phyloP scores from a whole-genome alignment of 1,140 invertebrate genomes.

The Drosophila albomicans region DNA sequence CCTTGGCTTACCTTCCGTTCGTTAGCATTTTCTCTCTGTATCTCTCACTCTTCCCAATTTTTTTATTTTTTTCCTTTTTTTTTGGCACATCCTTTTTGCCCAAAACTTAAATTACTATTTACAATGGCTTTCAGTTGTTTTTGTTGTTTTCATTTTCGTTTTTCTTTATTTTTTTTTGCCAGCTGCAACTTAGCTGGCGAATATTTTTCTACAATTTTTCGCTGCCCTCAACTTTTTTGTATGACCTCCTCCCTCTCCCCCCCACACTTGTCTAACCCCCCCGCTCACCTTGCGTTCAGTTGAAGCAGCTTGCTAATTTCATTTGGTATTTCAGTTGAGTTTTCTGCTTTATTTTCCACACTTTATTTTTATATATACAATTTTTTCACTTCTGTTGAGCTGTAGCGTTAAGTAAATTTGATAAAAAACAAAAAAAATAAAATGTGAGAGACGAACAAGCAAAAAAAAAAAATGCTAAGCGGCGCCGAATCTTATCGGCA shows the following conservation, averaged over 20 bases:
- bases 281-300: not conserved
- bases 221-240: constrained; percentile 62
- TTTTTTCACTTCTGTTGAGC: constrained; percentile 5
- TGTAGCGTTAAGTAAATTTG: constrained; percentile 50
- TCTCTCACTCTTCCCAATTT: constrained; percentile 1
- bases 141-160: constrained; percentile 39
- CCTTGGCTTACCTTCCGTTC: constrained; percentile 76
- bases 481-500: constrained; percentile 45
- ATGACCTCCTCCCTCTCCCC: not conserved
- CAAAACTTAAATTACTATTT: constrained; percentile 82
- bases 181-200: constrained; percentile 32
- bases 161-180: constrained; percentile 5
- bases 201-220: constrained; percentile 69
- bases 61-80: constrained; percentile 36
- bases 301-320: constrained; percentile 61
- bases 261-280: too few species aligned
- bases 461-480: constrained; percentile 40
- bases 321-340: constrained; percentile 59
- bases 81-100: constrained; percentile 58
- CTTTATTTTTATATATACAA: not conserved
- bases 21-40: constrained; percentile 44
- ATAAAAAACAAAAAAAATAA: constrained; percentile 36
- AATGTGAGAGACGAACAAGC: not conserved
- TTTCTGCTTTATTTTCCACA: constrained; percentile 35
- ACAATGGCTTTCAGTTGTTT: constrained; percentile 69